A percentile compares a stretch with the other conserved stretches of the same genome.
Evolutionary conservation across 1,140 invertebrate species (phyloP).

Genomic region (Hydropsyche tenuis): DNA sequence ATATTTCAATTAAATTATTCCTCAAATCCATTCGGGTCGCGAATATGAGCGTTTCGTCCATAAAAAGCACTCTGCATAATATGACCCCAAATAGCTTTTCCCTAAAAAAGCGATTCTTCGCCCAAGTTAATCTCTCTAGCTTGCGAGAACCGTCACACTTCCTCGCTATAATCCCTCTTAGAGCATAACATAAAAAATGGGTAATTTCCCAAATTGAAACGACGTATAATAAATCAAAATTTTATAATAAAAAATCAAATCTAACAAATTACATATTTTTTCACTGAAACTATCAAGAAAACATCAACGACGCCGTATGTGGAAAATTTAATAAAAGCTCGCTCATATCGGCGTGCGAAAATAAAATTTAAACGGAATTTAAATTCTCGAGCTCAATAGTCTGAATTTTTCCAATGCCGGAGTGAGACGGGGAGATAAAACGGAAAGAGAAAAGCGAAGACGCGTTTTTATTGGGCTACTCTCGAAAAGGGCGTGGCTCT

Average conservation of each 20-base stretch:
- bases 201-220: not conserved
- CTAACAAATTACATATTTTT: too few species aligned
- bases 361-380: conserved; percentile 23
- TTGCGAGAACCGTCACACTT: conserved; percentile 10
- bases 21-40: not conserved
- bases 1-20: too few species aligned
- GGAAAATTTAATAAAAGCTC: conserved; percentile 21
- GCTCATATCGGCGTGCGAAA: not conserved
- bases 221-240: not conserved
- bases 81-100: not conserved
- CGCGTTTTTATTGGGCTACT: not conserved
- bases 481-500: not conserved
- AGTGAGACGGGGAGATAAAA: not conserved
- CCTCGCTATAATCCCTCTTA: not conserved
- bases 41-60: not conserved
- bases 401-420: conserved; percentile 3
- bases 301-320: too few species aligned
- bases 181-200: not conserved
- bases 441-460: not conserved
- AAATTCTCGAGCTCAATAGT: conserved; percentile 24
- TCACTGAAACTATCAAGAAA: too few species aligned
- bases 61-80: conserved; percentile 28
- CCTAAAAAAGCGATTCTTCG: conserved; percentile 20
- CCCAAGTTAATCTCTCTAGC: conserved; percentile 4
- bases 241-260: too few species aligned